These are phyloP conservation scores for Spilogale gracilis DNA, from an alignment of 2,113 vertebrate species.

Conservation along the genomic window DNA sequence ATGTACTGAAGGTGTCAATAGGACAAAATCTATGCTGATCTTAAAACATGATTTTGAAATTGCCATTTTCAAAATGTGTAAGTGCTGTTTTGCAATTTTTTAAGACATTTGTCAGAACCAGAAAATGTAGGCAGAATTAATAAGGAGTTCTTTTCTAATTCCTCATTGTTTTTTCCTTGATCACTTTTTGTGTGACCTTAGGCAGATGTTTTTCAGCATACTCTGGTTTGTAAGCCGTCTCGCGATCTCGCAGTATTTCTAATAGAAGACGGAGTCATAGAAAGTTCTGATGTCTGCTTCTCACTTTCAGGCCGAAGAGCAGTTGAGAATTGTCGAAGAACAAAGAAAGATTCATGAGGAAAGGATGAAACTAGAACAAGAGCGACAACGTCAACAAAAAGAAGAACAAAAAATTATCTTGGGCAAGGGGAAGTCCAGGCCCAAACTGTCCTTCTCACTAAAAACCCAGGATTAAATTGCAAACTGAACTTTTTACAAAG, in stretches of 20 bases:
- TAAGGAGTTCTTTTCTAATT: background rate
- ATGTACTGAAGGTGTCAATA: background rate
- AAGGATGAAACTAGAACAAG: conserved; percentile 99
- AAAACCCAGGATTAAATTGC: conserved; percentile 96
- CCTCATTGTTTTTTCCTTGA: background rate
- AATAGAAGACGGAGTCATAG: conserved; percentile 56
- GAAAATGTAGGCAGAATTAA: background rate
- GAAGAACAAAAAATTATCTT: conserved; percentile 99
- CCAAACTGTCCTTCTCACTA: conserved; percentile 98
- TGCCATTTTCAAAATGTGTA: background rate
- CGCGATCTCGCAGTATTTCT: background rate
- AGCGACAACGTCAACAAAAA: conserved; percentile 98
- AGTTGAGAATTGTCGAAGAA: conserved; percentile 99
- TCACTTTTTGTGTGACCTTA: background rate
- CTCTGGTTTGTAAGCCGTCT: background rate
- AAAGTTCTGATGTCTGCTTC: conserved; percentile 74
- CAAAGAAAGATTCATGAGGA: conserved; percentile 99
- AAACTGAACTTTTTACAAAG: conserved; percentile 89
- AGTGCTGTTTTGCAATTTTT: background rate
- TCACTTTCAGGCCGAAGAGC: conserved; percentile 96
- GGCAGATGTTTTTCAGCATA: background rate
- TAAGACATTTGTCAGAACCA: background rate
- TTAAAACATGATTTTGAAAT: background rate
- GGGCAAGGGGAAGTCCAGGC: conserved; percentile 99
- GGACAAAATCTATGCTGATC: background rate